Base-by-base conservation (phyloP, 2,113 vertebrate genomes). In the Dolichallabes microphthalmus region DNA sequence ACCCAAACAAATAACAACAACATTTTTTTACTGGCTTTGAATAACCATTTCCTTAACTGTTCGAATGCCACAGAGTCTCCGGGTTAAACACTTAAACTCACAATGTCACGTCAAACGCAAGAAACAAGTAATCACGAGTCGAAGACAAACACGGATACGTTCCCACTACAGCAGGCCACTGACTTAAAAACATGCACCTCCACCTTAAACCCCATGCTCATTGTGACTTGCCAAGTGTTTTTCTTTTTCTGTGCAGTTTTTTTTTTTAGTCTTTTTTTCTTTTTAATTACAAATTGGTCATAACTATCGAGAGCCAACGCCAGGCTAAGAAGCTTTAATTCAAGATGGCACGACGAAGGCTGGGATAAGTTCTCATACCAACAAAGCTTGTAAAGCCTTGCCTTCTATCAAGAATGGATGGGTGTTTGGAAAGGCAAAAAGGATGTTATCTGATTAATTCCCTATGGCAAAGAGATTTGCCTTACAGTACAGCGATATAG, bases 41-140 rank as follows among this genome's bases (percentile, higher is more conserved):
- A 97, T 96, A 96, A 97, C 96, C 95, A 95, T 96, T 96, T 94
- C 97, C 96, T 97, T 95, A 94, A 97, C 96, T 96, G 93, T 96
- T 97, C 96, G 96, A 98, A 98, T 98, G 98, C 98, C 98, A 99
- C 98, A 99, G 98, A 99, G 98, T 98, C 98, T 96, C 96, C 96
- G 96, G 96, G 96, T 96, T 97, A 30, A 96, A 95, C 96, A 96
- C 95, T 96, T 98, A 97, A 97, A 98, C 96, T 95, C 94, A 93
- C 96, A 96, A 95, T 92, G 94, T 96, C 95, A 39, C 55, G 15
- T 79, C 76, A 94, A 95, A 94, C 88, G 90, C 91, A 89, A 92
- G 92, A 94, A 93, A 91, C 90, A 90, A 92, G 91, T 79, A 64
- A 13, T 32, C 60, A 76, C 55, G 6, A 60, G 35, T 32, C 82